These are phyloP conservation scores for Augochlorella aurata DNA, from an alignment of 2,888 invertebrate species.

Conservation along the genomic window DNA sequence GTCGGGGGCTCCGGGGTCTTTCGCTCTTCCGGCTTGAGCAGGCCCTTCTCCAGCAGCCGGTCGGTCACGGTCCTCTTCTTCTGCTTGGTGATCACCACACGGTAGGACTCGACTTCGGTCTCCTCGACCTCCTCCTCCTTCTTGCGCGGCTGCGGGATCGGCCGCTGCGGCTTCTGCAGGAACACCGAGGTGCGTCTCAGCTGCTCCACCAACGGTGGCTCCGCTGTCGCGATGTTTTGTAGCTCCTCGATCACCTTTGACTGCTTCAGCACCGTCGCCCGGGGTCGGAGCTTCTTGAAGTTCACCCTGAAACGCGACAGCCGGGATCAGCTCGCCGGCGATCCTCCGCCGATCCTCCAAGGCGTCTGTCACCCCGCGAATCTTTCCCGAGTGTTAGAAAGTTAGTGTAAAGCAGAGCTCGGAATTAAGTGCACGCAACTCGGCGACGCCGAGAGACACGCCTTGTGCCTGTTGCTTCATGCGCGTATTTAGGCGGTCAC, in stretches of 20 bases:
- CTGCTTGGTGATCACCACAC: conserved; percentile 79
- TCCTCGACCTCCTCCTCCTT: conserved; percentile 58
- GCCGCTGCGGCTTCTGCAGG: conserved; percentile 88
- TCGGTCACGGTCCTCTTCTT: conserved; percentile 77
- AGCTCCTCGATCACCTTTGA: conserved; percentile 86
- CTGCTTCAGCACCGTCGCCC: conserved; percentile 85
- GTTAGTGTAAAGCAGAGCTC: no score
- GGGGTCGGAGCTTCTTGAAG: conserved; percentile 87
- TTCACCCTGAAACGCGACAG: conserved; percentile 84
- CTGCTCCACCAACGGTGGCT: conserved; percentile 74
- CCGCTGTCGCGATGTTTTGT: conserved; percentile 74
- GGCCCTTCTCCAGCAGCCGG: conserved; percentile 74
- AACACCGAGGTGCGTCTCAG: conserved; percentile 86
- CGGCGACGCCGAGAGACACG: background rate
- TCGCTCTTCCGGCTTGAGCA: conserved; percentile 73
- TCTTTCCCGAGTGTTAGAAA: no score
- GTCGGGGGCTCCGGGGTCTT: conserved; percentile 71
- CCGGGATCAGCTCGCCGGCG: background rate
- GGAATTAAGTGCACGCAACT: no score
- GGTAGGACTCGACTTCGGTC: conserved; percentile 69
- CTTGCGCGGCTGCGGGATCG: conserved; percentile 83
- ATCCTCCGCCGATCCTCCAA: background rate
- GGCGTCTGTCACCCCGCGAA: no score
- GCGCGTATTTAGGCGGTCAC: no score
- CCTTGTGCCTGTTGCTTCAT: background rate